Base-by-base conservation (phyloP, 2,797 vertebrate species). In the Onychomys leucogaster region DNA sequence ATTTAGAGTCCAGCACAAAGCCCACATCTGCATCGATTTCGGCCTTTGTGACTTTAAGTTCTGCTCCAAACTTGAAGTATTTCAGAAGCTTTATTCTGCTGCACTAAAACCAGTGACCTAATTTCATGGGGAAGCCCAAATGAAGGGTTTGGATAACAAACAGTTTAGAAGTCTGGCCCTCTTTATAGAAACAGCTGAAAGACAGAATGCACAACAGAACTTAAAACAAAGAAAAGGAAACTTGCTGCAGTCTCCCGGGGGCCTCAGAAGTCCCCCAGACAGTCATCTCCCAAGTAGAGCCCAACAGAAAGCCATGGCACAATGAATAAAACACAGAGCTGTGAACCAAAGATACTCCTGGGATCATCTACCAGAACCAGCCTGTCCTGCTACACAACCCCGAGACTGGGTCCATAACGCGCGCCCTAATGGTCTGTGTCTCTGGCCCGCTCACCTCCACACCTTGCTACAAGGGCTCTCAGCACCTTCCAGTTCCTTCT, bases 91-190 rank as follows among this genome's bases (percentile, higher is more conserved):
- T 71, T 90, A 94, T 90, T 92, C 71, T 90, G 95, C 59, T 32
- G 34, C 61, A 93, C 67, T 81, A 91, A 81, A 91, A 85, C 61
- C 32, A 78, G 84, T 96, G 97, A 90, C 92, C 84, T 95, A 90
- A 93, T 96, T 98, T 95, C 94, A 91, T 81, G 84, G 91, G 89
- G 82, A 97, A 93, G 91, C 90, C 94, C 93, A 95, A 94, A 96
- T 90, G 96, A 96, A 94, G 93, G 89, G 87, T 95, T 95, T 95
- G 92, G 93, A 89, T 94, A 95, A 95, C 92, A 95, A 95, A 84
- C 93, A 96, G 96, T 95, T 96, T 89, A 96, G 93, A 97, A 92
- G 91, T 52, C 88, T 97, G 97, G 96, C 96, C 96, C 87, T 63
- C 83, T 94, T 97, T 94, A 93, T 86, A 97, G 61, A 95, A 87